Conservation (phyloP, 1,140 invertebrate genomes). For the Drosophila tristis region DNA sequence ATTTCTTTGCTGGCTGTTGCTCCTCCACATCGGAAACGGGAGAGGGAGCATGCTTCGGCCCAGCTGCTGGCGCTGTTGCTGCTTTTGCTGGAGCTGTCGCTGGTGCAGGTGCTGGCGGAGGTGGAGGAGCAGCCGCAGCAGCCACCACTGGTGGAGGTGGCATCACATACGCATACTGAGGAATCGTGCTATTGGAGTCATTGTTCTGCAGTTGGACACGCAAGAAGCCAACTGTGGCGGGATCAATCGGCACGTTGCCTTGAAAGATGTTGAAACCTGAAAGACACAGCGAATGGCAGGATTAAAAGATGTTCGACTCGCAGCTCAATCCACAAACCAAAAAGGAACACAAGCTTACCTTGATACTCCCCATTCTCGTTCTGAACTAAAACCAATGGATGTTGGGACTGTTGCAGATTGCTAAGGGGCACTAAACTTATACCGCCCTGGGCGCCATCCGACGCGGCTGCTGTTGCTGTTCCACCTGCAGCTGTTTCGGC, state of each 20-base stretch:
- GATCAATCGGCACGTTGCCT: constrained; percentile 49
- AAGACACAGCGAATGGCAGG: neutral
- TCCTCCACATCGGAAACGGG: neutral
- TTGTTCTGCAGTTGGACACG: constrained; percentile 39
- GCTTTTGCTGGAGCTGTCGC: neutral
- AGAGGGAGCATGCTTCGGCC: neutral
- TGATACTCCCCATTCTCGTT: constrained; percentile 72
- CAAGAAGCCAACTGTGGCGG: constrained; percentile 25
- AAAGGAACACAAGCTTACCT: constrained; percentile 34
- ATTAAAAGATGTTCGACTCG: neutral
- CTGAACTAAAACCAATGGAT: constrained; percentile 62
- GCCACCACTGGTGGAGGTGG: neutral
- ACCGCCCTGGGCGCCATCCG: neutral
- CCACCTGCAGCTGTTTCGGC: neutral
- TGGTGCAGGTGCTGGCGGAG: neutral
- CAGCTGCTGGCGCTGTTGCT: neutral
- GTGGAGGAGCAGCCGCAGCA: neutral
- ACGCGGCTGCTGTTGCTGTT: neutral
- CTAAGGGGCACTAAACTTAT: constrained; percentile 41
- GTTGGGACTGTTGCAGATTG: constrained; percentile 39
- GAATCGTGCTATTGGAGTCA: constrained; percentile 31
- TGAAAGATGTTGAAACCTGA: constrained; percentile 62
- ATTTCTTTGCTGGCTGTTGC: constrained; percentile 40
- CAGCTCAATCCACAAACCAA: neutral
- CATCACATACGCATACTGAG: constrained; percentile 51